Percentiles rank a stretch among this genome's conserved stretches.
These are phyloP conservation scores for Papilio xuthus DNA, from an alignment of 1,140 invertebrate species.

Conservation along the genomic window DNA sequence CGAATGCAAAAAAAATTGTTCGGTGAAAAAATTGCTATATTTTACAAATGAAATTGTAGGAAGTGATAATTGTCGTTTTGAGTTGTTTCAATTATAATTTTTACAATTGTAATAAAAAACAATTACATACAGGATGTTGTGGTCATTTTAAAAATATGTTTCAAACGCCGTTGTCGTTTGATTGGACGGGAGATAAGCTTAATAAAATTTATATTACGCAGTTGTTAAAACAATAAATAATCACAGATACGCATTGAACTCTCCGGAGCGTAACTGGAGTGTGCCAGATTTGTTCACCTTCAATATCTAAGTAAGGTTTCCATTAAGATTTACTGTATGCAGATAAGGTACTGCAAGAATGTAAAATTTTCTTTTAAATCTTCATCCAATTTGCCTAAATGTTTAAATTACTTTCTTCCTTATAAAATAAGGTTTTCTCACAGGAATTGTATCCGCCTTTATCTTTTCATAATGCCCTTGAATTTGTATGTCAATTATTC, in stretches of 20 bases:
- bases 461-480: constrained; percentile 37
- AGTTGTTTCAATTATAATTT: no score
- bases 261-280: not conserved
- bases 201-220: not conserved
- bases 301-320: not conserved
- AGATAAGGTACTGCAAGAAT: not conserved
- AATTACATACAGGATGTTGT: not conserved
- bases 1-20: not conserved
- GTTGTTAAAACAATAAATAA: not conserved
- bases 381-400: not conserved
- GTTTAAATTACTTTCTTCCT: constrained; percentile 11
- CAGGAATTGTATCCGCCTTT: constrained; percentile 1
- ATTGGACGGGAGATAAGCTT: not conserved
- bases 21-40: not conserved
- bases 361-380: not conserved
- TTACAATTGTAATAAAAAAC: not conserved
- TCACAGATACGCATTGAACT: not conserved
- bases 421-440: constrained; percentile 23
- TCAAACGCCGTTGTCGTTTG: not conserved
- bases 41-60: no score
- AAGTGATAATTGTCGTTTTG: no score
- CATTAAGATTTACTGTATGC: not conserved
- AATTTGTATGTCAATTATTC: constrained; percentile 36
- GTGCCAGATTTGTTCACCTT: not conserved
- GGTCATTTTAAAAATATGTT: not conserved